A percentile compares a stretch with the other conserved stretches of the same genome.
These are phyloP conservation scores for Diachasmimorpha longicaudata DNA, from an alignment of 1,140 invertebrate genomes.

Conservation along the genomic window DNA sequence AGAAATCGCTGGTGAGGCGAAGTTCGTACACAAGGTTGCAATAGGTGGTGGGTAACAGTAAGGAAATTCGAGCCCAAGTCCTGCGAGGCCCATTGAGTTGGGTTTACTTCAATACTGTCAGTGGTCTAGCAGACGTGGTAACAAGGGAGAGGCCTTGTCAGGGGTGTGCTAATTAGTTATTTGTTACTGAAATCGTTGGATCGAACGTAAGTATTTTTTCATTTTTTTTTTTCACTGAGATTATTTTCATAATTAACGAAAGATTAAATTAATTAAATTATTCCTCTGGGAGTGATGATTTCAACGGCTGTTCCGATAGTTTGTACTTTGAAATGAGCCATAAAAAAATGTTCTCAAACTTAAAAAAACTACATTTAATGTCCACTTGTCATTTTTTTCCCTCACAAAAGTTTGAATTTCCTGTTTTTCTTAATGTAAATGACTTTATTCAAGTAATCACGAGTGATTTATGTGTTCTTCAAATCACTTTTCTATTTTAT, in stretches of 20 bases:
- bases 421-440: too few relatives aligned
- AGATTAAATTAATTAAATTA: too few relatives aligned
- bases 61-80: not conserved
- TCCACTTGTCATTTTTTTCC: too few relatives aligned
- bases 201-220: not conserved
- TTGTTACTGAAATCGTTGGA: not conserved
- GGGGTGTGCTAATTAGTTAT: not conserved
- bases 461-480: not conserved
- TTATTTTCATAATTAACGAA: too few relatives aligned
- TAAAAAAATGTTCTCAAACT: too few relatives aligned
- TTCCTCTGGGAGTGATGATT: too few relatives aligned
- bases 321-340: too few relatives aligned
- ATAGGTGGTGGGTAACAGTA: not conserved
- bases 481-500: not conserved
- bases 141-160: not conserved
- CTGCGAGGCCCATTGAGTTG: not conserved
- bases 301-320: too few relatives aligned
- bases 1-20: not conserved
- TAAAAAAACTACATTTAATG: too few relatives aligned
- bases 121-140: not conserved
- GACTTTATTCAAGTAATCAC: too few relatives aligned
- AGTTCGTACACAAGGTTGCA: not conserved
- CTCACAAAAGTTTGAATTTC: too few relatives aligned
- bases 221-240: not conserved
- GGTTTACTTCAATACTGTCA: not conserved